Evolutionary conservation across 2,888 invertebrate genomes (phyloP), one percentile per base, ranked within the genome.

Genomic region (Ophion ventricosus): DNA sequence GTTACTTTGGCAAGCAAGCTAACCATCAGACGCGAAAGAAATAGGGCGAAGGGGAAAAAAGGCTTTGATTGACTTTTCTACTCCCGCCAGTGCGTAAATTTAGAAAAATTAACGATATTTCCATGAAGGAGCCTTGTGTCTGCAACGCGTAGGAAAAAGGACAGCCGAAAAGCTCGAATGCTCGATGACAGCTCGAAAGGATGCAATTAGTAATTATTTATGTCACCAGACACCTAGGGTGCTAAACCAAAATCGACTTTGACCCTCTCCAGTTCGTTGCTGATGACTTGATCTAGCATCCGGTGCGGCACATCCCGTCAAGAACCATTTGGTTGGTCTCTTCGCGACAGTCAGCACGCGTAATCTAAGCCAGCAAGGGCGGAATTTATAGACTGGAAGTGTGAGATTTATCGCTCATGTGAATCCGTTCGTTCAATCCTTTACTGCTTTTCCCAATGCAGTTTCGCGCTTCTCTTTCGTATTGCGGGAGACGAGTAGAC

Each of bases 191-290:
- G 74, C 54, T 66, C 20, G 14, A 59, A 40, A 72, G 23, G 74
- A 43, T 69, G 57, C 26, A 73, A 78, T 75, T 40, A 66, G 72
- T 83, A 85, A 87, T 87, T 84, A 87, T 84, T 84, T 73, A 74
- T 63, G 80, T 69, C 80, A 75, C 80, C 70, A 75, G 29, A 59
- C 83, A 70, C 54, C 7, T 17, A 35, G 70, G 63, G 66, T 66
- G 29, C 56, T 75, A 66, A 81, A 78, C 84, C 54, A 74, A 78
- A 78, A 84, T 75, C 40, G 81, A 75, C 72, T 69, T 29, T 56
- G 69, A 49, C 61, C 66, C 61, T 67, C 74, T 78, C 43, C 70
- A 59, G 79, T 67, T 67, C 66, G 66, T 8, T n/a, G 11, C 43
- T 29, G 54, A 81, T 81, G 81, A 74, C 84, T 82, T 61, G 76